Evolutionary conservation across 92 coral and sea anemone genomes (phyloP).

Genomic region (Phenganax stokvisi): DNA sequence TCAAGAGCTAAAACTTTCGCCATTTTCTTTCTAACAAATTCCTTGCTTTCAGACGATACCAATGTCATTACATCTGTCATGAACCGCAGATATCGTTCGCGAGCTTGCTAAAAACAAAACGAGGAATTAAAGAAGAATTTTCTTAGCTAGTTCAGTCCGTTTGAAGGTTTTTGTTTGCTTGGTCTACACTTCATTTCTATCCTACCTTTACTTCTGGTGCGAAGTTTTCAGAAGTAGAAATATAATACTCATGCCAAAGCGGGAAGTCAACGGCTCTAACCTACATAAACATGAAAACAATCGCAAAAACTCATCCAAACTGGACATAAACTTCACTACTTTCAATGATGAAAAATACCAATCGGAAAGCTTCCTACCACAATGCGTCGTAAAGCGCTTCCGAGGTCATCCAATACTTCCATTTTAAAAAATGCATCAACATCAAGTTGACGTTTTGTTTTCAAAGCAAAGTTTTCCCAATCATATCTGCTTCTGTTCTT

Average conservation of each 20-base stretch:
- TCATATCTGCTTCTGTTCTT: background rate
- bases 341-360: background rate
- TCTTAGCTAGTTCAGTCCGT: background rate
- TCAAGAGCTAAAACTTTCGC: conserved; percentile 13
- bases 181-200: background rate
- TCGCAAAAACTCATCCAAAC: background rate
- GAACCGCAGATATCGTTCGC: conserved; percentile 16
- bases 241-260: background rate
- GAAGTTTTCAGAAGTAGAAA: background rate
- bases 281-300: background rate
- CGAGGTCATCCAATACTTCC: conserved; percentile 10
- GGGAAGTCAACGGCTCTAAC: conserved; percentile 2
- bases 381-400: conserved; percentile 19
- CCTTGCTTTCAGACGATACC: background rate
- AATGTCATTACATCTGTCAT: conserved; percentile 37
- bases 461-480: conserved; percentile 25
- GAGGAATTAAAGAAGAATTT: background rate
- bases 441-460: conserved; percentile 11
- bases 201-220: background rate
- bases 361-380: background rate
- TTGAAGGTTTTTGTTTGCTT: background rate
- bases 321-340: background rate
- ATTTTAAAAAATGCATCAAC: conserved; percentile 16
- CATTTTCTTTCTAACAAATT: conserved; percentile 22
- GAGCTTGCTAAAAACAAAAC: background rate